Evolutionary conservation across 2,113 vertebrate species (phyloP), one percentile per base, ranked within the genome.

Genomic region (Tetrax tetrax): DNA sequence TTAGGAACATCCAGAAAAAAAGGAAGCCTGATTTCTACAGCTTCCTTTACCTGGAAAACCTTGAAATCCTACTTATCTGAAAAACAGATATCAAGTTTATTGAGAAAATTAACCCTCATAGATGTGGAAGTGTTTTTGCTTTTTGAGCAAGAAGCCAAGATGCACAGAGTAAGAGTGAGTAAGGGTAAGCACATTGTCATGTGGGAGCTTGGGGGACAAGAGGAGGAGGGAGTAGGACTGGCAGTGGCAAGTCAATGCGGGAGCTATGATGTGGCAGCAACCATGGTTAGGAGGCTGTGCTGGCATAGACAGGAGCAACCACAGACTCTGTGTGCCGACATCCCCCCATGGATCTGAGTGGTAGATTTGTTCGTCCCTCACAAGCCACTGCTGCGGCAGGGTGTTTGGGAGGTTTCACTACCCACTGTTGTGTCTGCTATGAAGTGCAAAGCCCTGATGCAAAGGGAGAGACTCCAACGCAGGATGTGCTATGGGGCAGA

Each of bases 361-460:
- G 8, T 41, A 28, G 38, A 24, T 28, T 75, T 64, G 48, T 64
- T 13, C 6, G 2, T 75, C 14, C 22, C 19, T 75, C 25, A 14
- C 0, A 4, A 0, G 3, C 37, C 7, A 5, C 66, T 75, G 56
- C n/a, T 75, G 56, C 10, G 53, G 21, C 24, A 45, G 41, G 28
- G 12, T 24, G 25, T 50, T 23, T 60, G n/a, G 20, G 24, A 8
- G 41, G 8, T 63, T 18, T 88, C 9, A 6, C 18, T 9, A 5
- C 21, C 22, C 22, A 13, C 25, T 29, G 9, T 23, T 69, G 11
- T n/a, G 24, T 16, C 37, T 59, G 37, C 10, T 4, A 1, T 14
- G 33, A 50, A 75, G 22, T 2, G 5, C 72, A 79, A 35, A 53
- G 16, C 16, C 23, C 4, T 0, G 0, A 1, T 20, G n/a, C 5